A percentile compares a stretch with the other conserved stretches of the same genome.
Conservation (phyloP, 2,888 invertebrate species). For the Operophtera brumata region DNA sequence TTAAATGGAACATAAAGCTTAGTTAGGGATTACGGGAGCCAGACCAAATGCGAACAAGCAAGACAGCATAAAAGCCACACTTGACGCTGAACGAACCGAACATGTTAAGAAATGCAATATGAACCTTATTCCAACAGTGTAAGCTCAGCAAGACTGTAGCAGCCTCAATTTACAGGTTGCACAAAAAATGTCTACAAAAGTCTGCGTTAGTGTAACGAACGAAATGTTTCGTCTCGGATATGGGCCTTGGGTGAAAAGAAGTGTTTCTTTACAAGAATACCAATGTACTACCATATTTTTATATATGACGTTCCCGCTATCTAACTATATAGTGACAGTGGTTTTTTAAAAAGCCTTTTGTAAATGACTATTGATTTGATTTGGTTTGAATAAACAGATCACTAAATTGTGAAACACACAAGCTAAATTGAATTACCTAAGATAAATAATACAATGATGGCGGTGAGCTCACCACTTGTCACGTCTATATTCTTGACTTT, state of each 20-base stretch:
- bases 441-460: too few species aligned
- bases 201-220: background rate
- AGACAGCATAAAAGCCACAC: constrained; percentile 4
- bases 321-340: too few species aligned
- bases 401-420: too few species aligned
- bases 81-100: background rate
- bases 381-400: too few species aligned
- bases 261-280: background rate
- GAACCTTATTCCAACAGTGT: background rate
- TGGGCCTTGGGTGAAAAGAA: background rate
- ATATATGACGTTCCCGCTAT: background rate
- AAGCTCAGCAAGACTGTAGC: background rate
- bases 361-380: too few species aligned
- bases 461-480: too few species aligned
- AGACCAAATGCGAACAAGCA: constrained; percentile 7
- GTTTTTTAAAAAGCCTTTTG: too few species aligned
- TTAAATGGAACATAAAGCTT: background rate
- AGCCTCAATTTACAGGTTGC: background rate
- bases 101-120: background rate
- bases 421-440: too few species aligned
- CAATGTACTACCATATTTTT: background rate
- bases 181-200: background rate
- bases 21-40: background rate
- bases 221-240: background rate
- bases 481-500: too few species aligned